Base-by-base conservation (phyloP, 2,113 vertebrate genomes). In the Phalacrocorax brasilianus region DNA sequence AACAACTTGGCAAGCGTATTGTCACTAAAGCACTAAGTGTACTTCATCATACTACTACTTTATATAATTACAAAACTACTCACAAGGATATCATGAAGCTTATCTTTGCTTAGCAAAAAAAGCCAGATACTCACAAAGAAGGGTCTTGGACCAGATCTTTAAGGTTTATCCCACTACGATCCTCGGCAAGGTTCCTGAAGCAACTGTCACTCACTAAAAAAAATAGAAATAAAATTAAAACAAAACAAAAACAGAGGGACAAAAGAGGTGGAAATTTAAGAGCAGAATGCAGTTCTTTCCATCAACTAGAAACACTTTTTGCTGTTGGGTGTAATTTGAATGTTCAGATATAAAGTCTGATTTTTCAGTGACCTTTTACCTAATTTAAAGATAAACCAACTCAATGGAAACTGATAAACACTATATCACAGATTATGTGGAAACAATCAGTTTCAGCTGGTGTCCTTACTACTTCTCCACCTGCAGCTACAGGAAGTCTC, bases 101-200 rank as follows among this genome's bases (percentile, higher is more conserved):
- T 97, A 97, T 93, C 92, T 96, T 94, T 97, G 93, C 95, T 96
- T 92, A 97, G 91, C 95, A 96, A 65, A 92, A 86, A 97, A 95
- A 98, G 94, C 58, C 75, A 97, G 96, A 97, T 97, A 99, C 99
- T 99, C 98, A 99, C 99, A 99, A 98, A 97, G 99, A 99, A 96
- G 99, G 99, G 97, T 99, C 99, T 96, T 99, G 99, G 94, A 99
- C 98, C 81, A 99, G 99, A 98, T 99, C 99, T 99, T 99, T 99
- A 97, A 99, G 99, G 98, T 99, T 99, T 98, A 99, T 98, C 75
- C 99, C 99, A 97, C 99, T 99, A 97, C 99, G 99, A 97, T 99
- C 99, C 98, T 99, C 99, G 62, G 99, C 99, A 92, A 99, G 99
- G 98, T 99, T 99, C 96, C 99, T 98, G 98, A 99, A 99, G 98